phyloP scores from a whole-genome alignment of 2,113 vertebrate genomes.

The Anarrhichthys ocellatus region DNA sequence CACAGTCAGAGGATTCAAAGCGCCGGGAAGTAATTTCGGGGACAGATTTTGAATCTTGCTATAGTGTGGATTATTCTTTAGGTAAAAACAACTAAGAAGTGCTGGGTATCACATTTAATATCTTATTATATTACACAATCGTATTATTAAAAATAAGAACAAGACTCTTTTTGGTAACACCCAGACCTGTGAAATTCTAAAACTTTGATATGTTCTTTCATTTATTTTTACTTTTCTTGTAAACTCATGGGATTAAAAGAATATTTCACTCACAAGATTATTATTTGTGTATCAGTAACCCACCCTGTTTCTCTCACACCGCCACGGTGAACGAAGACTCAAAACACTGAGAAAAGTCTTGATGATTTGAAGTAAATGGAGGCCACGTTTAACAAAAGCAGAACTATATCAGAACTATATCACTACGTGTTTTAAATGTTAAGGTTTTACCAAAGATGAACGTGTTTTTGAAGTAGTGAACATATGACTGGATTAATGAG shows the following conservation, averaged over 20 bases:
- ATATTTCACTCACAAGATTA: no score
- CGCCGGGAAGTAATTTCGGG: no score
- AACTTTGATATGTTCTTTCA: not conserved
- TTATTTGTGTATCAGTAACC: not conserved
- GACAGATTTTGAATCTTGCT: not conserved
- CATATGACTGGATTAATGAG: no score
- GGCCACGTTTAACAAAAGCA: no score
- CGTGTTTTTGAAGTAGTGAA: no score
- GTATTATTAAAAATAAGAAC: not conserved
- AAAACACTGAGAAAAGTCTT: not conserved
- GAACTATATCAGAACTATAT: not conserved
- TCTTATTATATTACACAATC: not conserved
- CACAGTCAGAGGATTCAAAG: slow-evolving; percentile 14
- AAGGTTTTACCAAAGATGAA: no score
- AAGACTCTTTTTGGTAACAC: not conserved
- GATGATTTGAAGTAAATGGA: not conserved
- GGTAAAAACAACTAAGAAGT: not conserved
- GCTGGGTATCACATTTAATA: not conserved
- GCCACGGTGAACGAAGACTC: no score
- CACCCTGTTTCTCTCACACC: no score
- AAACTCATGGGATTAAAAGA: not conserved
- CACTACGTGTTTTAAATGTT: no score
- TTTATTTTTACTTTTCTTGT: not conserved
- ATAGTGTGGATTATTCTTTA: no score
- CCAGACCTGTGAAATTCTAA: not conserved